A percentile compares a stretch with the other conserved stretches of the same genome.
Evolutionary conservation across 2,113 vertebrate genomes (phyloP).

Genomic region (Paradisaea rubra): DNA sequence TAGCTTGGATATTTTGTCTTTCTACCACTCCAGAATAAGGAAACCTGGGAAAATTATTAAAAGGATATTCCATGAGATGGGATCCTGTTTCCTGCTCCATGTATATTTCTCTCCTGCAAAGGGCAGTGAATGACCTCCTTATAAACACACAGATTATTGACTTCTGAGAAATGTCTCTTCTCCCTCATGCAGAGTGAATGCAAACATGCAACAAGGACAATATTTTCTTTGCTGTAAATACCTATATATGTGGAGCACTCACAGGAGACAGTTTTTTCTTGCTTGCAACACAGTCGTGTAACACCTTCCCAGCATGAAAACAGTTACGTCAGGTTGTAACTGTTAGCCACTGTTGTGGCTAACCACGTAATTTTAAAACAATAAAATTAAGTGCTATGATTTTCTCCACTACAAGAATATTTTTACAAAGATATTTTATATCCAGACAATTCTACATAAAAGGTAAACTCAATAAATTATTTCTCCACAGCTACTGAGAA

Average conservation of each 20-base stretch:
- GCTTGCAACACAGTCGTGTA: neutral
- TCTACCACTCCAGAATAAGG: neutral
- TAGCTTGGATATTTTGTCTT: neutral
- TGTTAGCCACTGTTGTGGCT: neutral
- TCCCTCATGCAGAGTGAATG: neutral
- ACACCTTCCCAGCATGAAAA: neutral
- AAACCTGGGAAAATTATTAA: neutral
- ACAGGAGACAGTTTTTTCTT: neutral
- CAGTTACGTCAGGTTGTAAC: neutral
- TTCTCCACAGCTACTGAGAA: neutral
- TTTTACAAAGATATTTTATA: neutral
- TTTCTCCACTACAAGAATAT: neutral
- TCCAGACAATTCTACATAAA: neutral
- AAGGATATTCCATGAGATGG: neutral
- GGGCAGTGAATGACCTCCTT: neutral
- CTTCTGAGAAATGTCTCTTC: neutral
- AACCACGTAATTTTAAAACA: neutral
- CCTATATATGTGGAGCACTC: neutral
- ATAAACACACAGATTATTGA: neutral
- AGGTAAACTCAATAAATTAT: neutral
- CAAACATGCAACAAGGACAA: neutral
- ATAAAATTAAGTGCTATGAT: neutral
- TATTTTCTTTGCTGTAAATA: neutral
- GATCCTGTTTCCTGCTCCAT: neutral
- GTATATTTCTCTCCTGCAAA: neutral